phyloP scores from a whole-genome alignment of 1,140 invertebrate genomes.

The Heterodera schachtii region DNA sequence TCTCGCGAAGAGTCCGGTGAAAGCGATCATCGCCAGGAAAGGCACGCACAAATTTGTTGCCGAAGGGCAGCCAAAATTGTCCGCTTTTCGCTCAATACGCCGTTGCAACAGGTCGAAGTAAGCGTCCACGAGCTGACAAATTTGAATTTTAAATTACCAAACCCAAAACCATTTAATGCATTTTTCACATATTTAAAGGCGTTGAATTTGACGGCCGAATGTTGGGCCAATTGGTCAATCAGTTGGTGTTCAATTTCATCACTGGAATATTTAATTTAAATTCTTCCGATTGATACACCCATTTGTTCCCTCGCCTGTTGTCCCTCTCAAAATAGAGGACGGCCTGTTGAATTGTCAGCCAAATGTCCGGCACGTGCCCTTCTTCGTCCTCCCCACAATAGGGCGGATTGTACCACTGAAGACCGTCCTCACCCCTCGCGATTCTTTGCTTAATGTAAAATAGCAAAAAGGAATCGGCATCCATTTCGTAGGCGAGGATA shows the following conservation, averaged over 20 bases:
- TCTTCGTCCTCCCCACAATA: constrained; percentile 19
- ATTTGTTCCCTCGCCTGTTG: constrained; percentile 6
- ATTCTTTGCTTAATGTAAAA: constrained; percentile 27
- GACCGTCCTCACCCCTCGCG: background rate
- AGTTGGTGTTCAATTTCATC: background rate
- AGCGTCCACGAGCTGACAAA: constrained; percentile 10
- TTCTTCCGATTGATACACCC: background rate
- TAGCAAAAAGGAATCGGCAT: constrained; percentile 23
- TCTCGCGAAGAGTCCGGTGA: constrained; percentile 24
- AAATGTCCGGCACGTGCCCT: background rate
- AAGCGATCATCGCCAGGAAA: constrained; percentile 17
- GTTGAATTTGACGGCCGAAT: constrained; percentile 7
- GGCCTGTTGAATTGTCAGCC: constrained; percentile 9
- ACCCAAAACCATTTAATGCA: background rate
- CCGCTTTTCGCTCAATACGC: background rate
- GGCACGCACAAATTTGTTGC: constrained; percentile 12
- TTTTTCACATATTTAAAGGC: constrained; percentile 10
- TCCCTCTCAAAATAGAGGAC: constrained; percentile 18
- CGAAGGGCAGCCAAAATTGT: too few species aligned
- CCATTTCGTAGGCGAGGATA: constrained; percentile 8
- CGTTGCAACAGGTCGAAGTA: constrained; percentile 3
- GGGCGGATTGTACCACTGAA: constrained; percentile 22
- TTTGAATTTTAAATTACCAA: background rate
- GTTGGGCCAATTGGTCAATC: background rate
- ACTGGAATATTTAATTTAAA: background rate